A percentile compares a stretch with the other conserved stretches of the same genome.
These are phyloP conservation scores for Cottoperca gobio DNA, from an alignment of 2,797 vertebrate species.

Conservation along the genomic window DNA sequence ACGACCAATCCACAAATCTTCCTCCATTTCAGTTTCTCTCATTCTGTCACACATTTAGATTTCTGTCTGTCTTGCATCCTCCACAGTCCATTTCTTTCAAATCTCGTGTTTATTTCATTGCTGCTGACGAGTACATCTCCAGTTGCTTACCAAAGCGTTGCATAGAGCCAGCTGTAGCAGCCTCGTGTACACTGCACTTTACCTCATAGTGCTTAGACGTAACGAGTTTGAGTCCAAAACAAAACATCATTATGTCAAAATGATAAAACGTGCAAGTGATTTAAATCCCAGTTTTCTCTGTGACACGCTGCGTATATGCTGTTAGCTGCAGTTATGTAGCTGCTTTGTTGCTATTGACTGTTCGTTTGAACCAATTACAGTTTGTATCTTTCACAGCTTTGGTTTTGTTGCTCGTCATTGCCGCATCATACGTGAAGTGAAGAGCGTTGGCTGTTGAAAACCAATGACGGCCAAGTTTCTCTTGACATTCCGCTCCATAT, in stretches of 20 bases:
- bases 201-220: background rate
- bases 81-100: constrained; percentile 20
- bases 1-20: background rate
- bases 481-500: background rate
- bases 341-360: background rate
- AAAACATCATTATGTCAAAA: background rate
- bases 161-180: background rate
- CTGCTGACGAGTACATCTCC: constrained; percentile 31
- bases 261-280: background rate
- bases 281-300: background rate
- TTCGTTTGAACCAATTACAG: background rate
- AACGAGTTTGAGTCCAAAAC: constrained; percentile 12
- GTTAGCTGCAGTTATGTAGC: too few relatives aligned
- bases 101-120: constrained; percentile 3
- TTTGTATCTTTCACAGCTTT: background rate
- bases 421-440: too few relatives aligned
- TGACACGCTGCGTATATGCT: background rate
- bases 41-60: constrained; percentile 9
- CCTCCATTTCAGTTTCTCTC: constrained; percentile 19
- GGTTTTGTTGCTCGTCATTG: background rate
- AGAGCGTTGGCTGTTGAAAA: too few relatives aligned
- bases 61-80: constrained; percentile 11
- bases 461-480: background rate
- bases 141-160: background rate
- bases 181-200: background rate